phyloP scores from a whole-genome alignment of 1,140 invertebrate species.

The Heliothis virescens region DNA sequence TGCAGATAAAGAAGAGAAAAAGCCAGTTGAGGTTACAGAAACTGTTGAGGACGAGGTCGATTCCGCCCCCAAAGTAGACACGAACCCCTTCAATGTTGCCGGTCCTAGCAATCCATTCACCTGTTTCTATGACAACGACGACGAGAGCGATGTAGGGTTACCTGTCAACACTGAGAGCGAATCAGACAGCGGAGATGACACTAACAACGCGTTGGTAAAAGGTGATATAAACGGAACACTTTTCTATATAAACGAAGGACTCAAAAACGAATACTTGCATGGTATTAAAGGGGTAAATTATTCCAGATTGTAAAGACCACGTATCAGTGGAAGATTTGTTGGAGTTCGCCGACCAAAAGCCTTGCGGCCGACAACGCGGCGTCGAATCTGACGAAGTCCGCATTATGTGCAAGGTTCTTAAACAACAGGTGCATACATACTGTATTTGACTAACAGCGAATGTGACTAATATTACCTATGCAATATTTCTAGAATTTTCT shows the following conservation, averaged over 20 bases:
- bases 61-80: slow-evolving; percentile 49
- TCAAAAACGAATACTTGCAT: too few relatives aligned
- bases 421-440: slow-evolving; percentile 88
- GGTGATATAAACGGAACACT: slow-evolving; percentile 36
- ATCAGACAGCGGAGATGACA: slow-evolving; percentile 42
- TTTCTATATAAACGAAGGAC: too few relatives aligned
- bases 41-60: slow-evolving; percentile 57
- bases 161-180: slow-evolving; percentile 20
- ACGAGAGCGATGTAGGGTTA: not conserved
- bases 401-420: slow-evolving; percentile 96
- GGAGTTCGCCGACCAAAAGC: slow-evolving; percentile 95
- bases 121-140: not conserved
- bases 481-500: too few relatives aligned
- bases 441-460: not conserved
- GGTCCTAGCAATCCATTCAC: slow-evolving; percentile 19
- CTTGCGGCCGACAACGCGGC: slow-evolving; percentile 93
- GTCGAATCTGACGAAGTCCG: slow-evolving; percentile 95
- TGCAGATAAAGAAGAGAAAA: not conserved
- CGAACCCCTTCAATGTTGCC: slow-evolving; percentile 60
- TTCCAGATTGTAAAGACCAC: slow-evolving; percentile 87
- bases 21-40: not conserved
- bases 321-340: slow-evolving; percentile 97
- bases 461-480: too few relatives aligned
- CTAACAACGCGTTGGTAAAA: slow-evolving; percentile 49
- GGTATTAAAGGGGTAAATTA: not conserved